Evolutionary conservation across 1,140 invertebrate species (phyloP).

Genomic region (Tetramorium alpestre): DNA sequence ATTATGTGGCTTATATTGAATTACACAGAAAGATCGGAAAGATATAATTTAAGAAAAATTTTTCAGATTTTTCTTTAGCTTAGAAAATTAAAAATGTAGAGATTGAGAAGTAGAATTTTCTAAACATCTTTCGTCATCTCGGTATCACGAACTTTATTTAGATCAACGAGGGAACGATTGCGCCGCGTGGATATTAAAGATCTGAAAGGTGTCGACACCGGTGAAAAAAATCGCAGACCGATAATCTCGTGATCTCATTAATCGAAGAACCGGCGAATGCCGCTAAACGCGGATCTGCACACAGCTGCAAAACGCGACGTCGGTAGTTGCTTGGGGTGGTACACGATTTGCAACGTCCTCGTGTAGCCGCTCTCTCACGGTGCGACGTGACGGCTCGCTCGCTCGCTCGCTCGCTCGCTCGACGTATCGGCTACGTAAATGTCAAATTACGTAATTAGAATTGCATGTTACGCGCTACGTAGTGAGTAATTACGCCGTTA

Average conservation of each 20-base stretch:
- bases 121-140: too few relatives aligned
- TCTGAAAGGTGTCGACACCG: neutral
- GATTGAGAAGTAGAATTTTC: neutral
- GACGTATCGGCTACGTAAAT: slow-evolving; percentile 44
- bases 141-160: neutral
- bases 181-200: neutral
- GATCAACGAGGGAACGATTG: neutral
- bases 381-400: slow-evolving; percentile 20
- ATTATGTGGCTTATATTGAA: neutral
- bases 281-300: neutral
- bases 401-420: neutral
- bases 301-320: neutral
- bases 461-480: slow-evolving; percentile 46
- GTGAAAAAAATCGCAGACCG: neutral
- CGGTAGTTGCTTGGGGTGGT: slow-evolving; percentile 10
- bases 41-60: neutral
- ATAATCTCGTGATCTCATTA: neutral
- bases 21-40: neutral
- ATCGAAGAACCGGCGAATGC: slow-evolving; percentile 14
- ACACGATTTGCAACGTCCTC: neutral
- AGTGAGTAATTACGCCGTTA: slow-evolving; percentile 55
- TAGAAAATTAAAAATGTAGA: neutral
- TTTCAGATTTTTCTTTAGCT: neutral
- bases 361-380: slow-evolving; percentile 37
- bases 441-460: slow-evolving; percentile 62